Evolutionary conservation across 2,888 invertebrate species (phyloP).

Genomic region (Scrobipalpa atriplicella): DNA sequence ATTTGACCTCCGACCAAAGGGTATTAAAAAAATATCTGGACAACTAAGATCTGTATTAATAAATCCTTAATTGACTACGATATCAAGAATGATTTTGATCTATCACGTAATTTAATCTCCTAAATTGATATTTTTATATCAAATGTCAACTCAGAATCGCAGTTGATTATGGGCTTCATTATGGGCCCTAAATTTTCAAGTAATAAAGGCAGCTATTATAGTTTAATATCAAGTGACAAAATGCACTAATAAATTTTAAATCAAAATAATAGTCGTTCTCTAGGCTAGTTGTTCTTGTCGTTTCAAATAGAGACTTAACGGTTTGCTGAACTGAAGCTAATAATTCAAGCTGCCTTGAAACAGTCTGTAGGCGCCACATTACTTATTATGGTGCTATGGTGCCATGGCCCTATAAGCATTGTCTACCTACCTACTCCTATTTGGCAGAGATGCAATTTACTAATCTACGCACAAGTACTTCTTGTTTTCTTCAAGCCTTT

Average conservation of each 20-base stretch:
- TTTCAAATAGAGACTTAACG: neutral
- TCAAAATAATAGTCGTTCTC: neutral
- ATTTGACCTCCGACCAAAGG: no score
- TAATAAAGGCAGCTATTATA: no score
- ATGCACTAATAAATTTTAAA: slow-evolving; percentile 2
- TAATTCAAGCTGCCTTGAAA: neutral
- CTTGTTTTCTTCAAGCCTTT: no score
- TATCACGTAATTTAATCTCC: no score
- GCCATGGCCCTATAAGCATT: neutral
- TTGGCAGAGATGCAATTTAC: neutral
- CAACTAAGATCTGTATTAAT: no score
- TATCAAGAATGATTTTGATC: no score
- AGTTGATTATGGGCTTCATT: no score
- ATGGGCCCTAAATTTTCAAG: no score
- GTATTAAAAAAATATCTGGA: no score
- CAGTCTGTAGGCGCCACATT: neutral
- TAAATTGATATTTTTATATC: no score
- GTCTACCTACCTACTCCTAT: neutral
- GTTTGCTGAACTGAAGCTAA: neutral
- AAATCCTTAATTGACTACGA: no score
- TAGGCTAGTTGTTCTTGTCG: neutral
- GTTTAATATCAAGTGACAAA: neutral
- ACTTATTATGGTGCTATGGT: slow-evolving; percentile 2
- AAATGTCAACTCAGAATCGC: no score
- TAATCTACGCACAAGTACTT: neutral